A percentile compares a stretch with the other conserved stretches of the same genome.
Evolutionary conservation across 2,113 vertebrate species (phyloP).

Genomic region (Promerops cafer): DNA sequence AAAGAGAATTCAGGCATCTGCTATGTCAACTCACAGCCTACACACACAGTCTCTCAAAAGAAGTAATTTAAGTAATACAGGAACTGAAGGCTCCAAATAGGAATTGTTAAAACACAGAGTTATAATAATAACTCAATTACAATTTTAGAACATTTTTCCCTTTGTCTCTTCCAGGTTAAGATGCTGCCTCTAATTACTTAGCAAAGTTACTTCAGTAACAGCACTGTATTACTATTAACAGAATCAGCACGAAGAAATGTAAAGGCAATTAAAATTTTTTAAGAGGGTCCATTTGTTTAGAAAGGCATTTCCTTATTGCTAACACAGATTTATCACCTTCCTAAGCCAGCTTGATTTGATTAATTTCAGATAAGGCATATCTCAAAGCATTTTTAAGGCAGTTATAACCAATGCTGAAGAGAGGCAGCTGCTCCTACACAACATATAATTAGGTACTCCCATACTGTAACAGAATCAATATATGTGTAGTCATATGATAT

Average conservation of each 20-base stretch:
- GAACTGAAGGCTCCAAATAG: not conserved
- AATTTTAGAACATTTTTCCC: not conserved
- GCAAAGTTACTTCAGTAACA: not conserved
- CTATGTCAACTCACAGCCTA: not conserved
- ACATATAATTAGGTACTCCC: not conserved
- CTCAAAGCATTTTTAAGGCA: not conserved
- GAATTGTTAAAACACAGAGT: not conserved
- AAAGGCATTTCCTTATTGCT: not conserved
- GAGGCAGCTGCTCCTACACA: not conserved
- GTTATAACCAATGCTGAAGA: not conserved
- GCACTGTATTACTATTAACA: not conserved
- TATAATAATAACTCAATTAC: not conserved
- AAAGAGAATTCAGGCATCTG: constrained; percentile 11
- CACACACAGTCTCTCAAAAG: not conserved
- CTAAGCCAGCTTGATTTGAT: not conserved
- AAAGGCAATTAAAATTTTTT: not conserved
- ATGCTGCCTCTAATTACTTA: not conserved
- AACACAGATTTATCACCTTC: not conserved
- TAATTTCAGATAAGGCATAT: not conserved
- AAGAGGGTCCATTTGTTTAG: not conserved
- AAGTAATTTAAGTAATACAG: not conserved
- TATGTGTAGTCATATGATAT: not conserved
- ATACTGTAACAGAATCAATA: not conserved
- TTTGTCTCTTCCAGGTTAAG: not conserved
- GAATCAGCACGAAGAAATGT: not conserved